Evolutionary conservation across 2,888 invertebrate species (phyloP).

Genomic region (Auanema freiburgensis): DNA sequence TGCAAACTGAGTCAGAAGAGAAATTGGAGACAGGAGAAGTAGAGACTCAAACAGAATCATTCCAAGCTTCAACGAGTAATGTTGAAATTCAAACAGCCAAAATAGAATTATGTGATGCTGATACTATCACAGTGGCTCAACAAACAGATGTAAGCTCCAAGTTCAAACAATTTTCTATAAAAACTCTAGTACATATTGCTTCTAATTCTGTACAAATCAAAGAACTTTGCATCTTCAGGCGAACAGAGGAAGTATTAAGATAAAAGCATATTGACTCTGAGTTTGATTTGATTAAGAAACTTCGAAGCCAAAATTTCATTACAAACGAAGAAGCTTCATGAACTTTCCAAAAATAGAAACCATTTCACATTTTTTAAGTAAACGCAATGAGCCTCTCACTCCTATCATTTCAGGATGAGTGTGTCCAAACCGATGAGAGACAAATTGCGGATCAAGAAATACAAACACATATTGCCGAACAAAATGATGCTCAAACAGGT

Average conservation of each 20-base stretch:
- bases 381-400: no score
- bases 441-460: conserved; percentile 50
- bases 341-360: not conserved
- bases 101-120: conserved; percentile 39
- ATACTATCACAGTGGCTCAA: conserved; percentile 36
- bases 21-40: conserved; percentile 27
- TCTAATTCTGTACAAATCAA: no score
- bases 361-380: not conserved
- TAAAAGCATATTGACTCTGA: no score
- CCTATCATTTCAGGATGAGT: conserved; percentile 34
- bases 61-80: conserved; percentile 19
- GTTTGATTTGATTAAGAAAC: no score
- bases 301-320: conserved; percentile 8
- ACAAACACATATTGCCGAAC: conserved; percentile 52
- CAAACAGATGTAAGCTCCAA: conserved; percentile 19
- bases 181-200: no score
- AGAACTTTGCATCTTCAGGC: no score
- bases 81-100: conserved; percentile 45
- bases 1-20: conserved; percentile 32
- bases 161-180: not conserved
- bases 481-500: conserved; percentile 48
- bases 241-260: no score
- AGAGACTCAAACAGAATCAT: conserved; percentile 34
- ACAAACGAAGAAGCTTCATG: conserved; percentile 15
- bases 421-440: conserved; percentile 50